Evolutionary conservation across 2,797 vertebrate species (phyloP).

Genomic region (Chelmon rostratus): DNA sequence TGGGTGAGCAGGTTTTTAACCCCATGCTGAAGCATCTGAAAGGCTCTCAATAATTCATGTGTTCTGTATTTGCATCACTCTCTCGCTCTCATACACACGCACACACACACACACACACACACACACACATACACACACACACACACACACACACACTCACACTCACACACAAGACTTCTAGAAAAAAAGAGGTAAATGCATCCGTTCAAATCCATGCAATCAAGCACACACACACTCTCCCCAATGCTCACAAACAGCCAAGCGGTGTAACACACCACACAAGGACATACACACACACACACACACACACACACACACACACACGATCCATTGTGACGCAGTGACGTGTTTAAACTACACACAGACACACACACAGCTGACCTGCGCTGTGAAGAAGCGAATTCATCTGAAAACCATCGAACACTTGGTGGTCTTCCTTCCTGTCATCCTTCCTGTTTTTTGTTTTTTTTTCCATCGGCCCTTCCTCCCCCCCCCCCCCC

Average conservation of each 20-base stretch:
- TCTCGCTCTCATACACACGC: not conserved
- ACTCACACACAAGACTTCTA: not conserved
- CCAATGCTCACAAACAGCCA: not conserved
- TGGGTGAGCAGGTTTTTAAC: conserved; percentile 28
- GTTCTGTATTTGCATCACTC: conserved; percentile 40
- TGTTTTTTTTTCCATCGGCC: not conserved
- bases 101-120: not conserved
- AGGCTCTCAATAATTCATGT: conserved; percentile 69
- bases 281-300: not conserved
- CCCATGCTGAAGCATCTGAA: conserved; percentile 32
- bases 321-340: not conserved
- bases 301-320: not conserved
- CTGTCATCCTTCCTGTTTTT: not conserved
- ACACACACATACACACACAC: conserved; percentile 11
- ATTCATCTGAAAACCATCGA: not conserved
- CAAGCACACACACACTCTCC: conserved; percentile 15
- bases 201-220: conserved; percentile 11
- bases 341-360: not conserved
- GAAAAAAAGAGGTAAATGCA: not conserved
- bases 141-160: not conserved
- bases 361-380: conserved; percentile 5
- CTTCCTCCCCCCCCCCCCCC: not conserved
- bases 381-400: not conserved
- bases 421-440: conserved; percentile 2
- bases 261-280: not conserved